Conservation (phyloP, 1,140 invertebrate genomes). For the Papilio xuthus region DNA sequence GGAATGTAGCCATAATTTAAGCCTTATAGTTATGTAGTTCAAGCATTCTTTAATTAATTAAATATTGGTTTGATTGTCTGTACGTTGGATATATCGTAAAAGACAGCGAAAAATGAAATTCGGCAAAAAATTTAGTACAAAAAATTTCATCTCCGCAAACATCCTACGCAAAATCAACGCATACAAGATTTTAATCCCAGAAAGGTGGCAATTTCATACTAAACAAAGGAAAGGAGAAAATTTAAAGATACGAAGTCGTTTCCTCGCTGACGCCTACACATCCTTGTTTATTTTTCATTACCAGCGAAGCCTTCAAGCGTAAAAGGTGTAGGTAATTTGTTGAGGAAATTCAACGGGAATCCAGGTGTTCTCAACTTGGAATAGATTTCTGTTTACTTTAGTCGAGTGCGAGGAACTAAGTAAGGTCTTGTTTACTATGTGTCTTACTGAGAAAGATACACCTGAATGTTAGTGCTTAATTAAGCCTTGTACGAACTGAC, state of each 20-base stretch:
- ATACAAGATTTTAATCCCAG: conserved; percentile 12
- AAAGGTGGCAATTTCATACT: background rate
- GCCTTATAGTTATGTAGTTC: background rate
- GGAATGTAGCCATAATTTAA: background rate
- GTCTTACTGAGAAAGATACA: conserved; percentile 7
- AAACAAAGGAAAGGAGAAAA: conserved; percentile 5
- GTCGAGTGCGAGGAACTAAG: conserved; percentile 10
- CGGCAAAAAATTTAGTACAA: background rate
- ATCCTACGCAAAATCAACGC: conserved; percentile 7
- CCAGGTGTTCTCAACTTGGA: conserved; percentile 13
- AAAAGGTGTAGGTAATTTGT: conserved; percentile 23
- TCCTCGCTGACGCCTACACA: conserved; percentile 17
- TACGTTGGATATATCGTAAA: too few species aligned
- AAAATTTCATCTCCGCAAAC: background rate
- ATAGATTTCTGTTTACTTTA: conserved; percentile 14
- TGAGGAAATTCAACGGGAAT: conserved; percentile 8
- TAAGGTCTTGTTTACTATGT: conserved; percentile 17
- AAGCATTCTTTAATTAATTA: background rate
- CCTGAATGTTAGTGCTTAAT: background rate
- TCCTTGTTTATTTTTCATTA: conserved; percentile 28
- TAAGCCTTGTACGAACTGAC: conserved; percentile 14
- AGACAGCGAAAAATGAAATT: background rate
- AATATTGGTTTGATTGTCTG: background rate
- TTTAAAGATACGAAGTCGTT: conserved; percentile 5
- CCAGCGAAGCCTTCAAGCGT: background rate